phyloP scores from a whole-genome alignment of 2,888 invertebrate genomes.

The Cephus runcator region DNA sequence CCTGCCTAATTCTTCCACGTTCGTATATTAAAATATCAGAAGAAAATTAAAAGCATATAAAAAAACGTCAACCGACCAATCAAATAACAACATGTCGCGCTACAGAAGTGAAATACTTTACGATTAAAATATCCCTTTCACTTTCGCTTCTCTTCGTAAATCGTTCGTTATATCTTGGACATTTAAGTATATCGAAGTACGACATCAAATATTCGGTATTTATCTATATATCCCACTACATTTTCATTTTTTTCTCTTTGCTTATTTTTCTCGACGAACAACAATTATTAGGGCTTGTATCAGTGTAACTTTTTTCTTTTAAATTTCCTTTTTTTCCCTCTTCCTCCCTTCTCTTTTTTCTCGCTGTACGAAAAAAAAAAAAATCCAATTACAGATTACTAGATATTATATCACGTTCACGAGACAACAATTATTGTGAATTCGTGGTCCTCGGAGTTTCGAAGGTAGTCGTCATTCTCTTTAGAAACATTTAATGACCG shows the following conservation, averaged over 20 bases:
- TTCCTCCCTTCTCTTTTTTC: not conserved
- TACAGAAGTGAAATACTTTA: not conserved
- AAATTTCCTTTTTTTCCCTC: constrained; percentile 12
- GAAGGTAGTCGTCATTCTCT: constrained; percentile 10
- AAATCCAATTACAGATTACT: not conserved
- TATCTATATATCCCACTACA: constrained; percentile 10
- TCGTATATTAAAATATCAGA: not conserved
- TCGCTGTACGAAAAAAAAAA: not conserved
- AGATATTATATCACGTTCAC: constrained; percentile 1
- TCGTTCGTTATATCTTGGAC: constrained; percentile 30
- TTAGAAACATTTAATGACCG: not conserved
- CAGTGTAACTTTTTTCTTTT: not conserved
- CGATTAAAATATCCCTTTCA: not conserved
- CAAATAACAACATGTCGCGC: not conserved
- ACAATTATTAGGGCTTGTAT: not conserved
- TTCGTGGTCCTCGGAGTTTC: constrained; percentile 55
- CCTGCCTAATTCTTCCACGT: not conserved
- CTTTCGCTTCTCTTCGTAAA: not conserved
- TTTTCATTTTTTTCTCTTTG: constrained; percentile 13
- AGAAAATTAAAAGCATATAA: not conserved
- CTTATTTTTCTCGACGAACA: not conserved
- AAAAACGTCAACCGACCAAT: not conserved
- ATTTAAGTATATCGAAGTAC: constrained; percentile 36
- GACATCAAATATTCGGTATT: constrained; percentile 32
- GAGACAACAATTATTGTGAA: constrained; percentile 41